These are phyloP conservation scores for Lamprologus speciosus DNA, from an alignment of 2,113 vertebrate genomes.

Conservation along the genomic window DNA sequence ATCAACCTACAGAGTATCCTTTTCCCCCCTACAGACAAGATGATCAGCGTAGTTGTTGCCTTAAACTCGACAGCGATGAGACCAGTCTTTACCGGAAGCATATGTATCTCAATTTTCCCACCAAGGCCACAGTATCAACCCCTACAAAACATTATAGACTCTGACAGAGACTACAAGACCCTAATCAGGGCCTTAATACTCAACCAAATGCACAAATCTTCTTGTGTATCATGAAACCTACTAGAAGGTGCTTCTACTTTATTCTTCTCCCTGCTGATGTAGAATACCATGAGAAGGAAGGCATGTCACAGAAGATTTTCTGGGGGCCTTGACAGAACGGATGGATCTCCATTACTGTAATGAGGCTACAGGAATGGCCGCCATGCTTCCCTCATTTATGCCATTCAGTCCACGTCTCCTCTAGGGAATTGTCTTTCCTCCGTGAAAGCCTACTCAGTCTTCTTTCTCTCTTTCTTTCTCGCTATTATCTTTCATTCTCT, in stretches of 20 bases:
- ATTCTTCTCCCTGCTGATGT: conserved; percentile 23
- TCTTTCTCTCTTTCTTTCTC: conserved; percentile 52
- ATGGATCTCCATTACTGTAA: conserved; percentile 78
- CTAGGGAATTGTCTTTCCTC: conserved; percentile 66
- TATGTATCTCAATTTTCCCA: neutral
- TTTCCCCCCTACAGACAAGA: neutral
- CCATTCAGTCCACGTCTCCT: conserved; percentile 62
- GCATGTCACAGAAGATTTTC: conserved; percentile 67
- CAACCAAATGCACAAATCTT: conserved; percentile 56
- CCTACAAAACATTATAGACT: conserved; percentile 40
- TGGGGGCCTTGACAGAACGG: conserved; percentile 69
- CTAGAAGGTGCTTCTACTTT: conserved; percentile 6
- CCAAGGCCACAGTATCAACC: conserved; percentile 30
- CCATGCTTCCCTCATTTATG: conserved; percentile 70
- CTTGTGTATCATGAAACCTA: conserved; percentile 32
- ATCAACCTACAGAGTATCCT: neutral
- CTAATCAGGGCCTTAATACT: conserved; percentile 63
- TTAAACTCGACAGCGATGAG: neutral
- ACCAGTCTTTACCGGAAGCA: neutral
- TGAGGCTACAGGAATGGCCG: conserved; percentile 72
- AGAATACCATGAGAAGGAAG: conserved; percentile 35
- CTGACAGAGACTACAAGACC: conserved; percentile 49
- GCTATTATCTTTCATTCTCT: conserved; percentile 32
- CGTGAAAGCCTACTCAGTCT: conserved; percentile 73
- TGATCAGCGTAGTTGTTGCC: neutral